Percentiles rank a stretch among this genome's conserved stretches.
These are phyloP conservation scores for Gymnocypris eckloni DNA, from an alignment of 2,797 vertebrate genomes.

Conservation along the genomic window DNA sequence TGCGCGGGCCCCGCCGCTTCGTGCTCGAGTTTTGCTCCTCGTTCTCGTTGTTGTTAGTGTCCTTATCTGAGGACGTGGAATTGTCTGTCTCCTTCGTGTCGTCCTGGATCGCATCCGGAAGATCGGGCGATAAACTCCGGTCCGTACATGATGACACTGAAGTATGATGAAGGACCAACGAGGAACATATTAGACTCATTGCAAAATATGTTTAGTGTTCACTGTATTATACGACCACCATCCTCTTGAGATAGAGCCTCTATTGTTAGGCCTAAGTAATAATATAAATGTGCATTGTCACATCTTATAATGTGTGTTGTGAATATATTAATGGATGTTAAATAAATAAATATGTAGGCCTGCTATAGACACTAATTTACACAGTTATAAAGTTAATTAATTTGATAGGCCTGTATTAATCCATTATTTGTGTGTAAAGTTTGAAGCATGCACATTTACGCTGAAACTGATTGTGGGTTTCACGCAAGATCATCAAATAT, in stretches of 20 bases:
- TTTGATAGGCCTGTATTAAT: background rate
- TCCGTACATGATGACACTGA: conserved; percentile 97
- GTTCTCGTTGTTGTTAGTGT: conserved; percentile 93
- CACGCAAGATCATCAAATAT: background rate
- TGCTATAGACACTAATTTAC: background rate
- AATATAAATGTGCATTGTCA: background rate
- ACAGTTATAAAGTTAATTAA: background rate
- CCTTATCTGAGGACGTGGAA: conserved; percentile 96
- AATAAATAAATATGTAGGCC: background rate
- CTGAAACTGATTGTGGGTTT: background rate
- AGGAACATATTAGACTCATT: background rate
- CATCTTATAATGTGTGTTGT: background rate
- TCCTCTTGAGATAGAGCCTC: background rate
- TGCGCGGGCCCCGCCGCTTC: conserved; percentile 91
- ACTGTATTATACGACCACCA: background rate
- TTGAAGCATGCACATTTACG: background rate
- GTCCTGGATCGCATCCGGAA: conserved; percentile 90
- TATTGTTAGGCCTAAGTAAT: background rate
- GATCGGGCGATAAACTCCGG: conserved; percentile 95
- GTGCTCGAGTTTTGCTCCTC: conserved; percentile 94
- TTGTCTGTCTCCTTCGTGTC: conserved; percentile 96
- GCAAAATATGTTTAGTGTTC: background rate
- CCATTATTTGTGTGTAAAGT: background rate
- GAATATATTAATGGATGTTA: background rate
- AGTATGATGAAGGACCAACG: conserved; percentile 47